phyloP scores from a whole-genome alignment of 2,797 vertebrate genomes.

The Gila robusta region DNA sequence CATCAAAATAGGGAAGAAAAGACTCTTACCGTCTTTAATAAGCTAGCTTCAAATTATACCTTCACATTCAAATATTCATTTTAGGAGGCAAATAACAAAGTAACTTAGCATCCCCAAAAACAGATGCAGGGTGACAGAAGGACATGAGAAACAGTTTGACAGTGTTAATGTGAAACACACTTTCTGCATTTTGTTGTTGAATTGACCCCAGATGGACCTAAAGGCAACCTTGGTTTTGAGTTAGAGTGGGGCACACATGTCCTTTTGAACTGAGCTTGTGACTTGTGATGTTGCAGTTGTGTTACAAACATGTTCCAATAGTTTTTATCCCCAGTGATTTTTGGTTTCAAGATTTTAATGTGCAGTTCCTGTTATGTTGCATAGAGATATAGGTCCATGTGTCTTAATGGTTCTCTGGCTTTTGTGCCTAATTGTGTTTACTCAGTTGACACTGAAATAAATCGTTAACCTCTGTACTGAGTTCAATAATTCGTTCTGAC shows the following conservation, averaged over 20 bases:
- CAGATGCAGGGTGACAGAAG: conserved; percentile 30
- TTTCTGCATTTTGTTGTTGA: conserved; percentile 36
- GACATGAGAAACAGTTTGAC: conserved; percentile 42
- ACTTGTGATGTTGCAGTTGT: conserved; percentile 17
- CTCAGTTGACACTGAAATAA: conserved; percentile 24
- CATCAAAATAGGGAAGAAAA: background rate
- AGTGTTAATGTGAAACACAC: conserved; percentile 44
- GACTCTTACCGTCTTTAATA: background rate
- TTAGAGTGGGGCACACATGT: conserved; percentile 22
- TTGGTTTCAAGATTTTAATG: conserved; percentile 16
- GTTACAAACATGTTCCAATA: conserved; percentile 5
- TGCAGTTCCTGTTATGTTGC: conserved; percentile 16
- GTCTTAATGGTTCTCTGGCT: conserved; percentile 8
- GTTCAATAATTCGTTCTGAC: background rate
- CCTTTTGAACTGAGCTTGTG: conserved; percentile 37
- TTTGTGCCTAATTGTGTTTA: conserved; percentile 24
- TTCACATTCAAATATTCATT: conserved; percentile 1
- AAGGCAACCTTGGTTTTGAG: conserved; percentile 31
- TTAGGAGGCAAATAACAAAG: conserved; percentile 10
- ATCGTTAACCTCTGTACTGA: background rate
- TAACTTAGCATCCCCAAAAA: background rate
- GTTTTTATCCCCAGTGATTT: conserved; percentile 8
- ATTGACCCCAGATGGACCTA: conserved; percentile 43
- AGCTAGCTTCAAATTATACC: background rate
- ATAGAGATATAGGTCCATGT: background rate